Evolutionary conservation across 2,888 invertebrate species (phyloP).

Genomic region (Pollenia angustigena): DNA sequence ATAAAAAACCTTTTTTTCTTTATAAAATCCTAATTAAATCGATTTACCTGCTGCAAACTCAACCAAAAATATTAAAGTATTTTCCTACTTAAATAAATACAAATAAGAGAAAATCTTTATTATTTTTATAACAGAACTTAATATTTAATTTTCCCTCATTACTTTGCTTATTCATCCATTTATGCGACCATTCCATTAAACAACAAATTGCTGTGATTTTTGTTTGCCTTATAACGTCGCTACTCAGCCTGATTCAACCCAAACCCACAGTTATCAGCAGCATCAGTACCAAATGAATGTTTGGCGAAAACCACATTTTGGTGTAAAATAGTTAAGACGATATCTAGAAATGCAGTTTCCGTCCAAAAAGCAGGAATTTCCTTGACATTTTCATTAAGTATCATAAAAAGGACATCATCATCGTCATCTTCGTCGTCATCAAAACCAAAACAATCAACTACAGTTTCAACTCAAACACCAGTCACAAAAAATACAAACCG

Average conservation of each 20-base stretch:
- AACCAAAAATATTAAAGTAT: neutral
- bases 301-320: constrained; percentile 57
- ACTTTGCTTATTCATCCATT: constrained; percentile 65
- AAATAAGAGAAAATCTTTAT: constrained; percentile 31
- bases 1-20: constrained; percentile 12
- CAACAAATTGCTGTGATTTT: constrained; percentile 53
- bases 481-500: constrained; percentile 18
- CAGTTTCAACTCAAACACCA: constrained; percentile 44
- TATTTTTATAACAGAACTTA: constrained; percentile 11
- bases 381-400: constrained; percentile 83
- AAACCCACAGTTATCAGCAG: constrained; percentile 36
- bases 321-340: constrained; percentile 82
- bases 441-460: constrained; percentile 61
- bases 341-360: constrained; percentile 80
- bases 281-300: constrained; percentile 14
- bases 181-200: constrained; percentile 48
- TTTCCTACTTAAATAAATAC: constrained; percentile 38
- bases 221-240: constrained; percentile 27
- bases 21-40: constrained; percentile 24
- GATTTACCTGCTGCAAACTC: constrained; percentile 36
- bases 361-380: constrained; percentile 83
- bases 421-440: constrained; percentile 59
- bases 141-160: constrained; percentile 59
- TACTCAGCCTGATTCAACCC: constrained; percentile 62
- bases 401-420: constrained; percentile 73